These are phyloP conservation scores for Drosophila virilis DNA, from an alignment of 1,140 invertebrate genomes.

Conservation along the genomic window DNA sequence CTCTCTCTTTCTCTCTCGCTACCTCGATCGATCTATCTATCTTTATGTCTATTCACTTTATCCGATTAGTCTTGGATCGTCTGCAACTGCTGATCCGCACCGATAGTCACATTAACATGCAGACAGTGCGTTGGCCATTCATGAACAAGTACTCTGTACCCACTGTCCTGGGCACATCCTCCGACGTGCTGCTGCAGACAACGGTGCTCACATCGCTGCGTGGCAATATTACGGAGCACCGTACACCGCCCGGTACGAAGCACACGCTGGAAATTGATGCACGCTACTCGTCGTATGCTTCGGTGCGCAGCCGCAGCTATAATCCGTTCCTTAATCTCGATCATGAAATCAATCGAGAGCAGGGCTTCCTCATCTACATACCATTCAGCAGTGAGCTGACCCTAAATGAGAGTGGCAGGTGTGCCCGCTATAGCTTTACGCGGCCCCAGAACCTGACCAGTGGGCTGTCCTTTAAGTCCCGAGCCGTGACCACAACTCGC, in stretches of 20 bases:
- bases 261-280: conserved; percentile 87
- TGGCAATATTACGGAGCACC: conserved; percentile 85
- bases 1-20: neutral
- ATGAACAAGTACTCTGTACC: conserved; percentile 85
- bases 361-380: conserved; percentile 86
- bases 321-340: conserved; percentile 86
- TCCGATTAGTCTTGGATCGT: conserved; percentile 61
- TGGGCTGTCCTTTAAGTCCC: conserved; percentile 78
- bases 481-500: conserved; percentile 74
- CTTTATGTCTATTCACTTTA: neutral
- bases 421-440: conserved; percentile 69
- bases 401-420: conserved; percentile 63
- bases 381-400: conserved; percentile 85
- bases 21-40: too few species aligned
- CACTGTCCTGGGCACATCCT: conserved; percentile 86
- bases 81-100: conserved; percentile 66
- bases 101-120: conserved; percentile 82
- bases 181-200: conserved; percentile 84
- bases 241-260: conserved; percentile 71
- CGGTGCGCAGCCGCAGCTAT: conserved; percentile 86
- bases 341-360: conserved; percentile 86
- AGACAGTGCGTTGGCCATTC: conserved; percentile 79
- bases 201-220: conserved; percentile 86
- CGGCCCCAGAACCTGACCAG: conserved; percentile 79
- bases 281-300: conserved; percentile 86